A percentile compares a stretch with the other conserved stretches of the same genome.
Conservation (phyloP, 2,888 invertebrate species). For the Melangyna quadrimaculata region DNA sequence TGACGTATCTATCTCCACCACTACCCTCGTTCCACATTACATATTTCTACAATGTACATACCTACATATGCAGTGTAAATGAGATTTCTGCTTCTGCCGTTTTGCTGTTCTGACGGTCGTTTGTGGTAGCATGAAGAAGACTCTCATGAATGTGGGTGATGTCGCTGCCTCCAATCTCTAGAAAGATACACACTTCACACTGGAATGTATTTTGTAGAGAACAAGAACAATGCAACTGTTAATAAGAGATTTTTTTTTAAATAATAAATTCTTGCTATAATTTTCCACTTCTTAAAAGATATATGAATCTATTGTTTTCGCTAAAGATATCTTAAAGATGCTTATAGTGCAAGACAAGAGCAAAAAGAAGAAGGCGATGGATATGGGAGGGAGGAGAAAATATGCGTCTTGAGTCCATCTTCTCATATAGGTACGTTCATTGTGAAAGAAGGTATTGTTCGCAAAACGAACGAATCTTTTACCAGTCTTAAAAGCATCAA, state of each 20-base stretch:
- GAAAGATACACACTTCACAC: slow-evolving; percentile 50
- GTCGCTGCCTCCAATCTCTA: neutral
- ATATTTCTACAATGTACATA: no score
- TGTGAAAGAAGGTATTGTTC: slow-evolving; percentile 63
- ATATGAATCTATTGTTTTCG: slow-evolving; percentile 27
- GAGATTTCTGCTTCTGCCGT: slow-evolving; percentile 27
- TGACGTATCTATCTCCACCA: slow-evolving; percentile 6
- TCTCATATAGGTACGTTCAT: slow-evolving; percentile 12
- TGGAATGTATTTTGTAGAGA: slow-evolving; percentile 6
- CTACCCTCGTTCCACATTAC: neutral
- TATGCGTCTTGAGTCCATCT: slow-evolving; percentile 39
- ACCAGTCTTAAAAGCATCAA: slow-evolving; percentile 56
- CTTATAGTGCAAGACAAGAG: slow-evolving; percentile 3
- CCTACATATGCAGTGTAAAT: slow-evolving; percentile 33
- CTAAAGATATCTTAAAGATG: neutral
- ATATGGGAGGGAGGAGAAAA: neutral
- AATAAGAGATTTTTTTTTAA: slow-evolving; percentile 32
- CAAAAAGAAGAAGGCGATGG: neutral
- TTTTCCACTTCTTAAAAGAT: neutral
- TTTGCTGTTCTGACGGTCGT: neutral
- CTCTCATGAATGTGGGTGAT: slow-evolving; percentile 12
- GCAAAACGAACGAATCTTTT: slow-evolving; percentile 25
- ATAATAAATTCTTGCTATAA: neutral
- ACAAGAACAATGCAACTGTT: slow-evolving; percentile 48
- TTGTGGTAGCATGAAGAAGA: neutral